These are phyloP conservation scores for Eublepharis macularius DNA, from an alignment of 2,113 vertebrate genomes.

Conservation along the genomic window DNA sequence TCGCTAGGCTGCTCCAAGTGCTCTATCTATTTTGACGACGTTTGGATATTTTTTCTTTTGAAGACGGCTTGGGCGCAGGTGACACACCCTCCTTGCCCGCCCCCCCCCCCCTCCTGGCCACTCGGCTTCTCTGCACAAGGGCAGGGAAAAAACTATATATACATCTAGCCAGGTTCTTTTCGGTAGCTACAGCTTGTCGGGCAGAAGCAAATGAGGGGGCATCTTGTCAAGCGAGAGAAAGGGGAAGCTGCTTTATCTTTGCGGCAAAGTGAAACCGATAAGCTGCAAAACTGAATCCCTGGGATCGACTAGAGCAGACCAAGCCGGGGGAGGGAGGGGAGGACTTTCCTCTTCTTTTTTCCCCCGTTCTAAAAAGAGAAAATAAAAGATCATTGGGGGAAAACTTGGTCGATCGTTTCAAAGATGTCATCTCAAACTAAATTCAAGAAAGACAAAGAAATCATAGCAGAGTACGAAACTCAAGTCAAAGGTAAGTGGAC, in stretches of 20 bases:
- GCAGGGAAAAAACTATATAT: not conserved
- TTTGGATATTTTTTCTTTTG: slow-evolving; percentile 3
- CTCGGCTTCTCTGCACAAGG: not conserved
- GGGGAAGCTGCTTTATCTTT: slow-evolving; percentile 36
- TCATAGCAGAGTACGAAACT: slow-evolving; percentile 94
- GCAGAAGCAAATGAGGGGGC: slow-evolving; percentile 33
- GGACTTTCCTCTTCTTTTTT: not conserved
- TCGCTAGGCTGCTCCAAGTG: not conserved
- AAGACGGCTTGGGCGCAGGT: slow-evolving; percentile 60
- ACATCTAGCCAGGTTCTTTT: not conserved
- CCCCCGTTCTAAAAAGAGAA: slow-evolving; percentile 14
- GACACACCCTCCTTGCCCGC: slow-evolving; percentile 22
- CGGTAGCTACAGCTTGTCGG: slow-evolving; percentile 26
- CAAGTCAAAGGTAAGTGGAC: slow-evolving; percentile 91
- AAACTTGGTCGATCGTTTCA: slow-evolving; percentile 58
- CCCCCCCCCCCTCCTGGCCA: not conserved
- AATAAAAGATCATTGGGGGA: slow-evolving; percentile 55
- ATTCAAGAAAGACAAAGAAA: slow-evolving; percentile 98
- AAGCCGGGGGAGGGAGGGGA: not conserved
- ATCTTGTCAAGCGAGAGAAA: slow-evolving; percentile 33
- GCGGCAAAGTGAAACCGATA: slow-evolving; percentile 38
- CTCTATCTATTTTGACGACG: not conserved
- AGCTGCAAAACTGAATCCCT: slow-evolving; percentile 31
- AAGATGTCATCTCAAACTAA: slow-evolving; percentile 92
- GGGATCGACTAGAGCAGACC: not conserved